phyloP scores from a whole-genome alignment of 53 echinoderm and acorn worm genomes.

The Temnopleurus reevesii region DNA sequence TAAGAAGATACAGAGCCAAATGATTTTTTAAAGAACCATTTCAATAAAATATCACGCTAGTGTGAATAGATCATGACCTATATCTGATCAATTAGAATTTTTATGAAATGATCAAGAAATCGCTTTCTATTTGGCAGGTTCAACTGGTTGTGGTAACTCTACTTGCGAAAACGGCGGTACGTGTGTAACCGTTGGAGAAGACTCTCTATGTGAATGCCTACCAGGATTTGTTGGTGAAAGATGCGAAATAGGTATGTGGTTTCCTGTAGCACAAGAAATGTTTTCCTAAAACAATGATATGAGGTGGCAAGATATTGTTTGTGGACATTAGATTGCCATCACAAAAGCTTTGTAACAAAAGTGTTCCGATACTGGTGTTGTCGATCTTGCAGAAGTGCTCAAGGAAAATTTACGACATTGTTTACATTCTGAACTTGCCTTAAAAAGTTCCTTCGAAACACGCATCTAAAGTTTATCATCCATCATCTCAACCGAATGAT shows the following conservation, averaged over 20 bases:
- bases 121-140: background rate
- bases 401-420: no score
- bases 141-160: background rate
- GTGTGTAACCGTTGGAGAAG: background rate
- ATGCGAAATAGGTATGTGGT: constrained; percentile 11
- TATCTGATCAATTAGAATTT: background rate
- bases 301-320: no score
- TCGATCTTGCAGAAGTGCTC: no score
- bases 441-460: no score
- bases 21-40: background rate
- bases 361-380: no score
- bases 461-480: no score
- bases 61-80: background rate
- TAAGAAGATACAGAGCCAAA: background rate
- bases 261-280: no score
- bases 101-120: background rate
- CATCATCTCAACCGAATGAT: no score
- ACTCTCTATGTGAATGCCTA: background rate
- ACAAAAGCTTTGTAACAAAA: no score
- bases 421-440: no score
- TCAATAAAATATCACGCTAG: background rate
- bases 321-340: no score
- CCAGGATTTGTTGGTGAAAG: background rate
- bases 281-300: no score
- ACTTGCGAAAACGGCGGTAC: background rate